Conservation (phyloP, 1,140 invertebrate species). For the Solenopsis fugax region DNA sequence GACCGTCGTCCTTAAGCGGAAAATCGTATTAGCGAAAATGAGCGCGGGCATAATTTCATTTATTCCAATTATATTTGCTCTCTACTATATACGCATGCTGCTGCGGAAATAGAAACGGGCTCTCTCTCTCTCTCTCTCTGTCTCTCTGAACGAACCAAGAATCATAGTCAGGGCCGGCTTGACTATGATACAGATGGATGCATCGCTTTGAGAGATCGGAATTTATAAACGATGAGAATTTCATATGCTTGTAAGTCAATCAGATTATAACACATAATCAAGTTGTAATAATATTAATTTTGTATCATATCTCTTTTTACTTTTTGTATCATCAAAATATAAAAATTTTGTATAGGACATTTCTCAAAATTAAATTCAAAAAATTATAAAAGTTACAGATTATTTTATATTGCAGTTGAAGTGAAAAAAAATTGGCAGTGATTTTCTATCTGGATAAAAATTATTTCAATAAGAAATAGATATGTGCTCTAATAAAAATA, state of each 20-base stretch:
- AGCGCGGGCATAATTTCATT: slow-evolving; percentile 15
- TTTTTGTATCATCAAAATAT: background rate
- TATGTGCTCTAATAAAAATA: too few species aligned
- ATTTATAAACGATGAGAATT: background rate
- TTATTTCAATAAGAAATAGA: too few species aligned
- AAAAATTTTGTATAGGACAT: background rate
- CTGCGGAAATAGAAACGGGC: slow-evolving; percentile 26
- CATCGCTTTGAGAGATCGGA: background rate
- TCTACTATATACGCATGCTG: background rate
- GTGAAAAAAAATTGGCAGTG: too few species aligned
- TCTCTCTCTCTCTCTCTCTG: too few species aligned
- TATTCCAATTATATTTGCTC: slow-evolving; percentile 36
- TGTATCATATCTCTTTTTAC: background rate
- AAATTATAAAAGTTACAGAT: too few species aligned
- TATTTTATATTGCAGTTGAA: too few species aligned
- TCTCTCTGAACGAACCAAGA: background rate
- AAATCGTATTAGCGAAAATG: slow-evolving; percentile 41
- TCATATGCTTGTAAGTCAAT: background rate
- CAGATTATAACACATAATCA: too few species aligned
- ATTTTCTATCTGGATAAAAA: too few species aligned
- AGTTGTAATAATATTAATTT: background rate
- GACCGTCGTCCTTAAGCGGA: slow-evolving; percentile 6
- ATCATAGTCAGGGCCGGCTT: background rate
- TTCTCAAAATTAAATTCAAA: too few species aligned
- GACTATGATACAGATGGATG: background rate